A percentile compares a stretch with the other conserved stretches of the same genome.
Evolutionary conservation across 2,113 vertebrate species (phyloP).

Genomic region (Ellobius talpinus): DNA sequence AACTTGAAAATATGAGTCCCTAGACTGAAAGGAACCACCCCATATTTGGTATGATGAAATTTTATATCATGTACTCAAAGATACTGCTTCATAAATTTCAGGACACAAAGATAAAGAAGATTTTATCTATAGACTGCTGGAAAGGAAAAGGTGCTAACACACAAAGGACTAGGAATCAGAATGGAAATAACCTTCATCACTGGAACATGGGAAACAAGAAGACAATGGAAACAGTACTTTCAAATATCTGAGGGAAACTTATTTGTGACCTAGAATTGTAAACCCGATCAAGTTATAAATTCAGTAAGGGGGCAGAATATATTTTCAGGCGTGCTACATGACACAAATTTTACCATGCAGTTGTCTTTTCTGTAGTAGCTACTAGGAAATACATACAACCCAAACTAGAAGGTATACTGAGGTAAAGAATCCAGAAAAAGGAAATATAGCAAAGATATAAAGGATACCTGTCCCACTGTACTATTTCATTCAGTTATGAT

Average conservation of each 20-base stretch:
- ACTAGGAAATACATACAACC: constrained; percentile 7
- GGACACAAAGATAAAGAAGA: constrained; percentile 25
- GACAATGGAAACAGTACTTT: constrained; percentile 47
- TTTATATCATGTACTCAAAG: not conserved
- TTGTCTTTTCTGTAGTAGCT: constrained; percentile 36
- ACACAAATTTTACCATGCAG: constrained; percentile 19
- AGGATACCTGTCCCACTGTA: constrained; percentile 27
- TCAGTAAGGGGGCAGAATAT: not conserved
- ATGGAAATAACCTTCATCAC: constrained; percentile 9
- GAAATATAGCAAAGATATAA: constrained; percentile 33
- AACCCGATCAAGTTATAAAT: constrained; percentile 37
- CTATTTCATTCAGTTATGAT: not conserved
- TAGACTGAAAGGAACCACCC: not conserved
- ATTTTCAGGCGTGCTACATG: constrained; percentile 25
- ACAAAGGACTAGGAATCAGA: constrained; percentile 33
- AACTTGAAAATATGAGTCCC: constrained; percentile 22
- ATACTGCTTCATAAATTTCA: constrained; percentile 12
- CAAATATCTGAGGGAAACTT: constrained; percentile 38
- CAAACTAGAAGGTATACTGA: constrained; percentile 52
- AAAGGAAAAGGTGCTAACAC: constrained; percentile 45
- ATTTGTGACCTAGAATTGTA: constrained; percentile 63
- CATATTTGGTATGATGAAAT: not conserved
- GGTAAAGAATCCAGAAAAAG: constrained; percentile 39
- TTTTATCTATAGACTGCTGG: constrained; percentile 28
- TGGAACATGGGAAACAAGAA: constrained; percentile 46